Conservation (phyloP, 2,888 invertebrate genomes). For the Pachliopta kotzebuea region DNA sequence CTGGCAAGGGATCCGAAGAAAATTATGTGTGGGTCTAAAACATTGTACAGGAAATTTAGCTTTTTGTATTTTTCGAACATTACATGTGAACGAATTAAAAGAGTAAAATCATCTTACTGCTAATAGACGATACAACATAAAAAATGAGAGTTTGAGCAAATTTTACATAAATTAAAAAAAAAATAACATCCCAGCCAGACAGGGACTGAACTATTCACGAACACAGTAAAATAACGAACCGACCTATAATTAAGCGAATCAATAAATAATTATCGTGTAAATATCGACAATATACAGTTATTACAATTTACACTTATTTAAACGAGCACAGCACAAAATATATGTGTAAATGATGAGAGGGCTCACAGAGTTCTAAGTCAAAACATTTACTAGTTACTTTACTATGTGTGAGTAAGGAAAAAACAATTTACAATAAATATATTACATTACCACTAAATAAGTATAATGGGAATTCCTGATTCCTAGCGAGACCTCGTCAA, state of each 20-base stretch:
- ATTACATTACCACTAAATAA: slow-evolving; percentile 73
- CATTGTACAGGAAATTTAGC: slow-evolving; percentile 33
- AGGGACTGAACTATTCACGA: slow-evolving; percentile 49
- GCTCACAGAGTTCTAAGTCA: slow-evolving; percentile 66
- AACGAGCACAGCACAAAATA: slow-evolving; percentile 78
- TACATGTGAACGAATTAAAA: slow-evolving; percentile 40
- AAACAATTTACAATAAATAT: slow-evolving; percentile 72
- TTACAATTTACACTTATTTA: slow-evolving; percentile 78
- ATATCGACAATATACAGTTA: slow-evolving; percentile 77
- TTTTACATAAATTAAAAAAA: slow-evolving; percentile 46
- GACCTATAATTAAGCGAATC: slow-evolving; percentile 68
- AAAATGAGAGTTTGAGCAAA: slow-evolving; percentile 70
- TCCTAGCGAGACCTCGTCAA: slow-evolving; percentile 15
- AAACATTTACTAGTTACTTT: slow-evolving; percentile 71
- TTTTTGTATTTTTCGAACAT: slow-evolving; percentile 20
- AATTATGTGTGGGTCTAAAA: slow-evolving; percentile 34
- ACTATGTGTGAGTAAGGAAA: slow-evolving; percentile 59
- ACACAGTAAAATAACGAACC: slow-evolving; percentile 56
- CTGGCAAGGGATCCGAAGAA: slow-evolving; percentile 64
- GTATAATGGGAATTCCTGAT: slow-evolving; percentile 73
- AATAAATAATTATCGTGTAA: slow-evolving; percentile 78
- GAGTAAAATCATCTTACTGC: slow-evolving; percentile 55
- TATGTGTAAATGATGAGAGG: slow-evolving; percentile 53
- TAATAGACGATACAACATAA: slow-evolving; percentile 65
- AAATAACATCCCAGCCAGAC: slow-evolving; percentile 74